Evolutionary conservation across 2,888 invertebrate species (phyloP), one percentile per base, ranked within the genome.

Genomic region (Troides oblongomaculatus): DNA sequence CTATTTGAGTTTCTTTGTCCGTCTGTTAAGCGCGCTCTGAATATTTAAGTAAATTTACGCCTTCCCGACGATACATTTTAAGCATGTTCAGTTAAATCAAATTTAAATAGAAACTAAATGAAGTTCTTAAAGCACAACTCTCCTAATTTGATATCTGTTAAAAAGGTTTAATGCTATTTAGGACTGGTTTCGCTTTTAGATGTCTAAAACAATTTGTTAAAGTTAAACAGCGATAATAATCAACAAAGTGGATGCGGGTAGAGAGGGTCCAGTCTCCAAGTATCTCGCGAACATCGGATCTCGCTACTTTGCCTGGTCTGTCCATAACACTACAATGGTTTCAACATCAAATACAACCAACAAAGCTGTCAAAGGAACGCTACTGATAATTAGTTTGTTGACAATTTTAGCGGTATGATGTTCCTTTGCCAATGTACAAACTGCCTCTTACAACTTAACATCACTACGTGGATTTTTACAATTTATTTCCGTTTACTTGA

Each of bases 241-340:
- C 80, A 79, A 79, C 85, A 87, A 87, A 89, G 86, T 81, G 85
- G 86, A 90, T 88, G 89, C 88, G 89, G 88, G 89, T 87, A 83
- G 78, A 77, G 83, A 82, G 82, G 81, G 84, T 81, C 87, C 90
- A 86, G 86, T 88, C 90, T 91, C 91, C 91, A 91, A 91, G 91
- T 91, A 91, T 90, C 89, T 86, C 80, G 81, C 80, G 80, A 82
- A 82, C 83, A 79, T 82, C 84, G 82, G 81, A 77, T 81, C 79
- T 80, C 73, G 73, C 83, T 83, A 85, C 84, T 86, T 84, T 83
- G 76, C 76, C 79, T 84, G 85, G 85, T 87, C 84, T 85, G 86
- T 85, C 83, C 81, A 78, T 78, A 78, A 70, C 36, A 78, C 79
- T 72, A 77, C 77, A 83, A 73, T 81, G 79, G 81, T 85, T 79